Evolutionary conservation across 2,888 invertebrate species (phyloP), one percentile per base, ranked within the genome.

Genomic region (Parasteatoda lunata): DNA sequence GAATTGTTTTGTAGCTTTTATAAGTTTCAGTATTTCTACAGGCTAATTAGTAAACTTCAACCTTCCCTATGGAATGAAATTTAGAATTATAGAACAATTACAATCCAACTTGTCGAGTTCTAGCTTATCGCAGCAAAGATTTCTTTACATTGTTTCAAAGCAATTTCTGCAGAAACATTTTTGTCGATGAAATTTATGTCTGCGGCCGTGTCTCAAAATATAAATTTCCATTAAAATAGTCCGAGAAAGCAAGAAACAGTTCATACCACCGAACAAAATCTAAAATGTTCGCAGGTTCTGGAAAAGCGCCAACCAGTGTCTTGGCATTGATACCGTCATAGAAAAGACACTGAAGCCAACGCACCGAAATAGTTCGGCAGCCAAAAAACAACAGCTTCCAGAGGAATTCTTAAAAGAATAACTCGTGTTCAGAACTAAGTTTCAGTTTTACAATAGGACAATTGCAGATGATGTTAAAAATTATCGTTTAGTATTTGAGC

Each of bases 311-410:
- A 86, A 80, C 48, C 64, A 79, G 64, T 79, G 65, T 73, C 15
- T 80, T 86, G 85, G 85, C 85, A 86, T 86, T 86, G 85, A 80
- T 80, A 80, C 77, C 84, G 45, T 49, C 69, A 70, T 72, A 69
- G 69, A 81, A 80, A 77, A 80, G 85, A 86, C 77, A 77, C 85
- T 77, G 80, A 86, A 86, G 85, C 85, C 85, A 86, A 86, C 77
- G 85, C 80, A 86, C 85, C 80, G 85, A 80, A 86, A 86, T 86
- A 86, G 85, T 86, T 86, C 80, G 85, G 85, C 85, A 86, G 51
- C 65, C 84, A 75, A 79, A 85, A 76, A 47, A 85, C 84, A 85
- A 80, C 85, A 86, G 85, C 76, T 76, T 72, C 72, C 77, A 54
- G 30, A 80, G 80, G 80, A 77, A 85, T 79, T 78, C 65, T 80